Conservation (phyloP, 2,888 invertebrate species). For the Patella pellucida region DNA sequence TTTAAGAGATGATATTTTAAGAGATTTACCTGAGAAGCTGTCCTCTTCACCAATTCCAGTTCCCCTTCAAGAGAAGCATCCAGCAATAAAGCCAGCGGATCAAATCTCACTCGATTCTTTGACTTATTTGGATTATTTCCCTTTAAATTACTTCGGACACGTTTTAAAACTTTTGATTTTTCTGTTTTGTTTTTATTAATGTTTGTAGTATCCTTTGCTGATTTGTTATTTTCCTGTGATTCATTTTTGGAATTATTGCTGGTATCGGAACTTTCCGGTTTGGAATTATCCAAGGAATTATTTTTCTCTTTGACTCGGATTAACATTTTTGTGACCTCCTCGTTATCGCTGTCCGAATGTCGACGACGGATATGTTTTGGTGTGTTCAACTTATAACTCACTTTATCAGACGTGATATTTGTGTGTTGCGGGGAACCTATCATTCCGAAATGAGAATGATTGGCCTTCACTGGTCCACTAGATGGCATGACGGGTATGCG, state of each 20-base stretch:
- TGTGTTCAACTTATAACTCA: conserved; percentile 63
- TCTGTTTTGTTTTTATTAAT: neutral
- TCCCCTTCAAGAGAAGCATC: conserved; percentile 99
- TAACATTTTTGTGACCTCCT: conserved; percentile 51
- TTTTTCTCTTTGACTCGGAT: conserved; percentile 20
- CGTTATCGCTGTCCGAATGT: conserved; percentile 65
- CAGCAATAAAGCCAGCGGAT: conserved; percentile 93
- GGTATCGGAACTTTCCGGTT: no score
- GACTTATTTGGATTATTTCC: conserved; percentile 65
- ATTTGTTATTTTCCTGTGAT: no score
- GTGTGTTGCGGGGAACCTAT: conserved; percentile 55
- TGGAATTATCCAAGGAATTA: neutral
- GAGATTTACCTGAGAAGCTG: conserved; percentile 79
- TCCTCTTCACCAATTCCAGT: conserved; percentile 94
- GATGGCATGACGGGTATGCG: conserved; percentile 13
- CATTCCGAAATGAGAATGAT: conserved; percentile 45
- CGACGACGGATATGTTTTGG: conserved; percentile 62
- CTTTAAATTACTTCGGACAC: conserved; percentile 73
- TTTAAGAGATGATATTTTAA: no score
- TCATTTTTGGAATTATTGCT: no score
- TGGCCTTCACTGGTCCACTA: conserved; percentile 13
- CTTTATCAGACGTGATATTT: conserved; percentile 63
- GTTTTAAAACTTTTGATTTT: conserved; percentile 36
- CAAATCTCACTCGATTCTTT: conserved; percentile 86
- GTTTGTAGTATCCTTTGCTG: no score